These are phyloP conservation scores for Netelia melanura DNA, from an alignment of 2,888 invertebrate species.

Conservation along the genomic window DNA sequence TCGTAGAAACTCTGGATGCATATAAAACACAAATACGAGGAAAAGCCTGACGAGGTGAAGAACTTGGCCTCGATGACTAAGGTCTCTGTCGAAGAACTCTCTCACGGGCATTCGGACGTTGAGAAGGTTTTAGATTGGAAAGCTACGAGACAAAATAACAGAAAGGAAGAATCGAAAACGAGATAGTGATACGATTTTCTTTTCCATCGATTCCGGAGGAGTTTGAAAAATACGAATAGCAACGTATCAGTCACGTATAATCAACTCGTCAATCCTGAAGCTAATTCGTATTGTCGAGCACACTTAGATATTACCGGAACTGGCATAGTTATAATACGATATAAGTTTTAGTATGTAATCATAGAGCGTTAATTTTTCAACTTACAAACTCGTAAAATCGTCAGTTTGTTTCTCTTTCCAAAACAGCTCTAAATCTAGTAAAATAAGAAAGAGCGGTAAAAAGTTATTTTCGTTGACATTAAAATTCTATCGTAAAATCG, in stretches of 20 bases:
- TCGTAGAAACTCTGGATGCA: slow-evolving; percentile 77
- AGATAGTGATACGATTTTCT: background rate
- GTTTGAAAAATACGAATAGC: background rate
- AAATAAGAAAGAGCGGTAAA: background rate
- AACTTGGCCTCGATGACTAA: slow-evolving; percentile 31
- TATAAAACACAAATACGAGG: slow-evolving; percentile 76
- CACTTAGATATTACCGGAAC: background rate
- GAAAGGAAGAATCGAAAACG: background rate
- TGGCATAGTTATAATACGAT: background rate
- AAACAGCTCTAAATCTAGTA: too few species aligned
- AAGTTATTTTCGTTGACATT: background rate
- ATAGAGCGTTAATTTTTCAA: background rate
- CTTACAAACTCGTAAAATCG: too few species aligned
- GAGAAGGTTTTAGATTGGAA: slow-evolving; percentile 8
- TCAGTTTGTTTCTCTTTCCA: too few species aligned
- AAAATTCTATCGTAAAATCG: background rate
- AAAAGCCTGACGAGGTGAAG: slow-evolving; percentile 40
- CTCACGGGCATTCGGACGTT: background rate
- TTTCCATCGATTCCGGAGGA: background rate
- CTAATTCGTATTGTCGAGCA: background rate
- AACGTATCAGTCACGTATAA: background rate
- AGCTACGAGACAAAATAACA: background rate
- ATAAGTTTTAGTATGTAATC: background rate
- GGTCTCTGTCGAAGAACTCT: slow-evolving; percentile 8
- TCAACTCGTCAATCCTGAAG: background rate